These are phyloP conservation scores for Ochropacha duplaris DNA, from an alignment of 2,888 invertebrate species.

Conservation along the genomic window DNA sequence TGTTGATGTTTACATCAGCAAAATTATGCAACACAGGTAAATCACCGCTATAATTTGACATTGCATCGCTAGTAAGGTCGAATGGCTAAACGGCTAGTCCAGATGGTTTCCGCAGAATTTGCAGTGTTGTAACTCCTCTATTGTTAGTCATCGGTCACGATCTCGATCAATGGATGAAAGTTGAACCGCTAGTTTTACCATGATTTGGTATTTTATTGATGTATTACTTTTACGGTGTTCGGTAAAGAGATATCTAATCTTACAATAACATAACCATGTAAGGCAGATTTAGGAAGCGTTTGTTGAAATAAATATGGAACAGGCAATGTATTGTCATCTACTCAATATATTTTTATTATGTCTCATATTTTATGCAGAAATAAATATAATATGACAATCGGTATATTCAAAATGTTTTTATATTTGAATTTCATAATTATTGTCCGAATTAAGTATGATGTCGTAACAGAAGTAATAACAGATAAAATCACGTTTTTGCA, in stretches of 20 bases:
- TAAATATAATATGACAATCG: no score
- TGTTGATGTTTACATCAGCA: neutral
- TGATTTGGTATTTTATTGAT: slow-evolving; percentile 40
- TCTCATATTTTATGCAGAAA: neutral
- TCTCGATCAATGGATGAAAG: slow-evolving; percentile 61
- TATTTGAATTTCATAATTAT: slow-evolving; percentile 25
- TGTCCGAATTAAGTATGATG: slow-evolving; percentile 35
- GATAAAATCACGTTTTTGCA: slow-evolving; percentile 35
- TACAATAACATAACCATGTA: neutral
- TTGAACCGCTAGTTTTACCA: slow-evolving; percentile 38
- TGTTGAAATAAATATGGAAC: neutral
- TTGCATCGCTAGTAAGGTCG: slow-evolving; percentile 56
- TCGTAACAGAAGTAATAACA: slow-evolving; percentile 41
- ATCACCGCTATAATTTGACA: slow-evolving; percentile 36
- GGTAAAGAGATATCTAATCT: neutral
- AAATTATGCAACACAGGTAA: slow-evolving; percentile 2
- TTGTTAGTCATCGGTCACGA: slow-evolving; percentile 69
- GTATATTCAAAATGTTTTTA: no score
- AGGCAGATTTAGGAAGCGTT: neutral
- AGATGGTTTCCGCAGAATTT: slow-evolving; percentile 58
- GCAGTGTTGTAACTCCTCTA: slow-evolving; percentile 48
- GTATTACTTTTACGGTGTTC: slow-evolving; percentile 10
- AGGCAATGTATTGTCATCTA: neutral
- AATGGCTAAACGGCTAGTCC: slow-evolving; percentile 31
- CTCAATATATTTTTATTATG: neutral